Conservation (phyloP, 2,888 invertebrate species). For the Belgica antarctica region DNA sequence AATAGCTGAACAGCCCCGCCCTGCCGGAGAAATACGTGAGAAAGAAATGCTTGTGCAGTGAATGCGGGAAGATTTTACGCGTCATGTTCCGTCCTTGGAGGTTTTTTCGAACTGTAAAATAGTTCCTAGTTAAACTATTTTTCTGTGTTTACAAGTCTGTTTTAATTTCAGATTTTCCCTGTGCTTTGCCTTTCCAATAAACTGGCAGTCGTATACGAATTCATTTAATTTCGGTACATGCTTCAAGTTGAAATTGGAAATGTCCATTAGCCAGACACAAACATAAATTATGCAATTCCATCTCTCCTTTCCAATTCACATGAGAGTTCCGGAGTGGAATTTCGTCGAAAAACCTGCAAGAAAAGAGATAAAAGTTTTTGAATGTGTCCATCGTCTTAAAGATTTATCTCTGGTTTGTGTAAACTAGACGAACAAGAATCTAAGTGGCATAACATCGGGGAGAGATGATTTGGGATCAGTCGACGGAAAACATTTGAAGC, state of each 20-base stretch:
- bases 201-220: not conserved
- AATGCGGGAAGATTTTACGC: too few species aligned
- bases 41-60: too few species aligned
- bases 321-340: not conserved
- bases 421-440: not conserved
- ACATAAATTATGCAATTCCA: not conserved
- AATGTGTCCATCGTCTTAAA: not conserved
- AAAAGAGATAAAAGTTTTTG: not conserved
- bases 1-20: too few species aligned
- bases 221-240: not conserved
- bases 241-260: not conserved
- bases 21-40: too few species aligned
- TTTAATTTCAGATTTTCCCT: too few species aligned
- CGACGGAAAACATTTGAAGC: not conserved
- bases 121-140: too few species aligned
- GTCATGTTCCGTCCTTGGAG: too few species aligned
- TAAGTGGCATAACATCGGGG: not conserved
- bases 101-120: too few species aligned
- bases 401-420: not conserved
- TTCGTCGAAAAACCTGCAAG: not conserved
- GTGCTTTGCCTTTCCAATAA: too few species aligned
- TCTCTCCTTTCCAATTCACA: not conserved
- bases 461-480: slow-evolving; percentile 12
- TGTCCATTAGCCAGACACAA: not conserved
- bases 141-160: too few species aligned